Evolutionary conservation across 1,140 invertebrate genomes (phyloP), one percentile per base, ranked within the genome.

Genomic region (Camponotus vicinus): DNA sequence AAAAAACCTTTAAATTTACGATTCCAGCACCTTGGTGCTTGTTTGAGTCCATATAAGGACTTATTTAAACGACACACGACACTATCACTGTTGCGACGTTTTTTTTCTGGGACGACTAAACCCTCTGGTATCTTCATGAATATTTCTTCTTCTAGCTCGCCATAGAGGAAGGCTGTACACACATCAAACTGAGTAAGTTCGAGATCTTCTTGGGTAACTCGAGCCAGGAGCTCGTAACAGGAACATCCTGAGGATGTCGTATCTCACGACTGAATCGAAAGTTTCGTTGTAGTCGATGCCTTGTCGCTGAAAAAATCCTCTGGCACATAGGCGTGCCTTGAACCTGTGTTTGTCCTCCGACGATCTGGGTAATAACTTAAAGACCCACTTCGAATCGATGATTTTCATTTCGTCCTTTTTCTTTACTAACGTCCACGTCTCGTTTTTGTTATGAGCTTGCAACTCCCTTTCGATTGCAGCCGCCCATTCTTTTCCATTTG

Each of bases 241-340:
- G 7, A 69, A 8, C 0, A 45, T n/a, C 8, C 55, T 3, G 1
- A 76, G 3, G 0, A 55, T 42, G 27, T 85, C 73, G 9, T 77
- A 85, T 8, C 83, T 2, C 1, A 78, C 49, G 0, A 75, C 70
- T 2, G 70, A 49, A 1, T 49, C 57, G 27, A 55, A 75, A 0
- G 49, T 57, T 6, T 75, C 70, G 0, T 6, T 32, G 37, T 78
- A 77, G n/a, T 85, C 83, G 42, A 37, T 2, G 2, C 2, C 0
- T 61, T 21, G 2, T 11, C n/a, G 49, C 42, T 85, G 42, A 2
- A 34, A 3, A 32, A 73, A 84, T n/a, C 57, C 70, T 63, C 69
- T 3, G 5, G 70, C 82, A 27, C 82, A 76, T 63, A 76, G 63
- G 13, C 71, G 13, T 15, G 82, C 82, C 34, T 85, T 76, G 32